Evolutionary conservation across 2,113 vertebrate genomes (phyloP).

Genomic region (Sphaerodactylus townsendi): DNA sequence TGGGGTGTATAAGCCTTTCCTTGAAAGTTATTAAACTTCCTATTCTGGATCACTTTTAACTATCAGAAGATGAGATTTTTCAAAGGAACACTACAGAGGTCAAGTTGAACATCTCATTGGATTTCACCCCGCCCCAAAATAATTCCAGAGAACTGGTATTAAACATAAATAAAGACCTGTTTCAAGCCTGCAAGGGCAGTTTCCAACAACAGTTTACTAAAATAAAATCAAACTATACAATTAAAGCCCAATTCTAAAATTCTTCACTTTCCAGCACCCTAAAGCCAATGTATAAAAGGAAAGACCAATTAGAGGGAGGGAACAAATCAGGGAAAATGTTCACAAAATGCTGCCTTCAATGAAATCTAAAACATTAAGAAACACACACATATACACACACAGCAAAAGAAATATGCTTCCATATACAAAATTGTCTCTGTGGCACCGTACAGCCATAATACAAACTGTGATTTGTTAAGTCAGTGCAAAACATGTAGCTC

Average conservation of each 20-base stretch:
- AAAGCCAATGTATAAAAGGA: too few species aligned
- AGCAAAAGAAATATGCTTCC: not conserved
- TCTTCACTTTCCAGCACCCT: too few species aligned
- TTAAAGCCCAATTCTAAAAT: too few species aligned
- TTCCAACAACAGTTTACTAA: too few species aligned
- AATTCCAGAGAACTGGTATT: not conserved
- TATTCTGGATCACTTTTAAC: not conserved
- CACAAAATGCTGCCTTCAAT: not conserved
- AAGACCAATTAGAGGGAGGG: too few species aligned
- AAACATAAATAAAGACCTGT: constrained; percentile 27
- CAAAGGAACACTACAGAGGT: not conserved
- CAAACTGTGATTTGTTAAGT: not conserved
- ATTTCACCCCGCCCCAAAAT: accelerated
- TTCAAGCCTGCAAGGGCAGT: not conserved
- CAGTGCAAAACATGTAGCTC: not conserved
- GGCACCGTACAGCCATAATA: accelerated
- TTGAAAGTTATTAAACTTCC: not conserved
- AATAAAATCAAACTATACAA: too few species aligned
- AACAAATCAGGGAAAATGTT: too few species aligned
- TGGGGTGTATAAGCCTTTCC: accelerated
- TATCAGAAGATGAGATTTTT: accelerated
- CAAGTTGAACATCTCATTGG: not conserved
- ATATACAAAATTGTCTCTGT: not conserved
- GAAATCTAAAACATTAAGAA: not conserved
- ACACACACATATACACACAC: not conserved